Base-by-base conservation (phyloP, 2,797 vertebrate species). In the Dallia pectoralis region DNA sequence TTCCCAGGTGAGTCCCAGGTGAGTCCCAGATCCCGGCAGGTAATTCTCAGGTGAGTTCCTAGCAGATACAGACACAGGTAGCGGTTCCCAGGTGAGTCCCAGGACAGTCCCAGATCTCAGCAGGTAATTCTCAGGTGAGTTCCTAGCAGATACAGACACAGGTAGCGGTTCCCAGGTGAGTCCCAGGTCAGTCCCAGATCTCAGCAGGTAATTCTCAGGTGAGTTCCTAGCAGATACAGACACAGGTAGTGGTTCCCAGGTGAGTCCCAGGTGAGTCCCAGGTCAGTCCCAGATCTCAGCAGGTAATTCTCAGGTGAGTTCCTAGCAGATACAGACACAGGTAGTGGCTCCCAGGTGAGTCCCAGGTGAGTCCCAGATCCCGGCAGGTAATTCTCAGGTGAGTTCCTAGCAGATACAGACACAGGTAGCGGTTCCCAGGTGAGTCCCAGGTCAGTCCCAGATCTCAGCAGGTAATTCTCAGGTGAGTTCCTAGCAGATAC, bases 11-110 rank as follows among this genome's bases (percentile, higher is more conserved):
- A n/a, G n/a, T 69, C 70, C 70, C 30, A 64, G 7, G 56, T 64
- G 51, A n/a, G 51, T 18, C 19, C 33, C 33, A 18, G 51, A 25
- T 48, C 51, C 27, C 16, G 16, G 30, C 56, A 4, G 25, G 32
- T 62, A 47, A n/a, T 63, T 48, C 49, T 67, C 67, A 74, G 49
- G 59, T 75, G 77, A 74, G 59, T 68, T 69, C 16, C 33, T 62
- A 59, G 51, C 51, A 67, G 62, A 69, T 56, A 32, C 5, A 61
- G 59, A 63, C 61, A 25, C 30, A 61, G 65, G 48, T 64, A 51
- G 67, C 15, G 19, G 4, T 15, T 69, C 70, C 70, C 30, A 64
- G 7, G 56, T 64, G 51, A n/a, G n/a, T n/a, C n/a, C n/a, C n/a
- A n/a, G n/a, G n/a, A n/a, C n/a, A n/a, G 51, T 18, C 19, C 33